A percentile compares a stretch with the other conserved stretches of the same genome.
Conservation (phyloP, 2,797 vertebrate genomes). For the Chelon auratus region DNA sequence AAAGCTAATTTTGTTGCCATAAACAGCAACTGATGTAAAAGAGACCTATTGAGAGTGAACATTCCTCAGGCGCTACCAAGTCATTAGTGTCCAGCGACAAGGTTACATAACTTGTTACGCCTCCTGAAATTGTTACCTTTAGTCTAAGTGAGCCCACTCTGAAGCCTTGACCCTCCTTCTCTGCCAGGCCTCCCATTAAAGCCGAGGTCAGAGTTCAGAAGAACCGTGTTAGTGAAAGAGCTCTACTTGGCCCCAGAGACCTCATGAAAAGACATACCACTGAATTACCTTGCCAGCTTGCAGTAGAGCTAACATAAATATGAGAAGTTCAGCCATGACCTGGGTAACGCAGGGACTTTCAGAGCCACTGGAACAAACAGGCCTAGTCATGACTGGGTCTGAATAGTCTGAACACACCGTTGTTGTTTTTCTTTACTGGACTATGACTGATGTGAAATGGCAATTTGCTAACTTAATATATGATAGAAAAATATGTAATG, state of each 20-base stretch:
- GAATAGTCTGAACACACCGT: slow-evolving; percentile 16
- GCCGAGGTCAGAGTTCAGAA: slow-evolving; percentile 69
- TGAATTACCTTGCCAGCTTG: slow-evolving; percentile 68
- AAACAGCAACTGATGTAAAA: slow-evolving; percentile 75
- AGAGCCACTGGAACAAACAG: slow-evolving; percentile 56
- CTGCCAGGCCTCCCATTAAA: slow-evolving; percentile 66
- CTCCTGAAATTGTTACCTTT: slow-evolving; percentile 78
- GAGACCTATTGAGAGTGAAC: slow-evolving; percentile 68
- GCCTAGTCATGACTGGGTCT: slow-evolving; percentile 42
- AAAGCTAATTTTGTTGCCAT: slow-evolving; percentile 72
- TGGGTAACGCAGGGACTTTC: slow-evolving; percentile 40
- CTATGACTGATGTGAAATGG: slow-evolving; percentile 5
- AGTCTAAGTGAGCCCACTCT: slow-evolving; percentile 51
- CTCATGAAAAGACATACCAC: slow-evolving; percentile 78
- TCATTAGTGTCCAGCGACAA: slow-evolving; percentile 60
- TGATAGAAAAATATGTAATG: neutral
- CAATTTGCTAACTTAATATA: slow-evolving; percentile 1
- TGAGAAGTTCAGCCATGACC: slow-evolving; percentile 73
- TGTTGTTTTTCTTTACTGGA: slow-evolving; percentile 22
- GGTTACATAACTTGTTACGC: slow-evolving; percentile 74
- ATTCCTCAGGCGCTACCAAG: slow-evolving; percentile 62
- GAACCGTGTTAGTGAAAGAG: slow-evolving; percentile 59
- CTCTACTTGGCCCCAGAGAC: slow-evolving; percentile 58
- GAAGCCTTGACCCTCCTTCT: slow-evolving; percentile 59
- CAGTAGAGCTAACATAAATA: slow-evolving; percentile 73